phyloP scores from a whole-genome alignment of 2,888 invertebrate species.

The Ophonus ardosiacus region DNA sequence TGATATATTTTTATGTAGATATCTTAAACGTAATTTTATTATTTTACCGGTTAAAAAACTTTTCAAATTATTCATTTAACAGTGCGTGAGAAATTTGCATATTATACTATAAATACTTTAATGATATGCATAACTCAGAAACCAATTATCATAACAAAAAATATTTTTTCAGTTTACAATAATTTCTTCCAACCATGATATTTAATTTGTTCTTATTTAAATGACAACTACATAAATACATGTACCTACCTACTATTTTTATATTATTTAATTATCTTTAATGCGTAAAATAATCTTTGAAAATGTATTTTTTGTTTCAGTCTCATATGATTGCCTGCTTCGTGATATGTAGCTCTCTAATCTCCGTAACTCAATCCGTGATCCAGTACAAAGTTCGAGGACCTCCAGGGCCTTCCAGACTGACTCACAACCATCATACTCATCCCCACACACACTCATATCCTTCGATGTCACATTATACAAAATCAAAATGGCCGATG shows the following conservation, averaged over 20 bases:
- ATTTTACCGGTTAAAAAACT: no score
- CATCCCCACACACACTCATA: conserved; percentile 58
- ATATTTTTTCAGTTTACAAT: no score
- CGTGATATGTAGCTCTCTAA: conserved; percentile 36
- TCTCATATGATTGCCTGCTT: conserved; percentile 30
- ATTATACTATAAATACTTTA: no score
- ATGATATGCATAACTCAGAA: no score
- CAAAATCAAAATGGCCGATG: conserved; percentile 53
- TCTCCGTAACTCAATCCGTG: conserved; percentile 34
- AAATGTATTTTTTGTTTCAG: conserved; percentile 20
- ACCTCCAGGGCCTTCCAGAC: conserved; percentile 71
- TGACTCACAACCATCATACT: conserved; percentile 67
- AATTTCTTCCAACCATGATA: no score
- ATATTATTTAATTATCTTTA: not conserved
- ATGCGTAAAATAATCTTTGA: not conserved
- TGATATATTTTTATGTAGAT: no score
- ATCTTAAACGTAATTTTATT: no score
- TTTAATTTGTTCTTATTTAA: no score
- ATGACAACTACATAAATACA: not conserved
- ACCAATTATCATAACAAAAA: no score
- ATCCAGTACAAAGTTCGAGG: conserved; percentile 72
- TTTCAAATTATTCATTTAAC: no score
- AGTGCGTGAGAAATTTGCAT: no score
- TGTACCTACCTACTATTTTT: not conserved
- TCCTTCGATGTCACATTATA: conserved; percentile 55